Evolutionary conservation across 2,888 invertebrate species (phyloP), one percentile per base, ranked within the genome.

Genomic region (Leucophenga maculata): DNA sequence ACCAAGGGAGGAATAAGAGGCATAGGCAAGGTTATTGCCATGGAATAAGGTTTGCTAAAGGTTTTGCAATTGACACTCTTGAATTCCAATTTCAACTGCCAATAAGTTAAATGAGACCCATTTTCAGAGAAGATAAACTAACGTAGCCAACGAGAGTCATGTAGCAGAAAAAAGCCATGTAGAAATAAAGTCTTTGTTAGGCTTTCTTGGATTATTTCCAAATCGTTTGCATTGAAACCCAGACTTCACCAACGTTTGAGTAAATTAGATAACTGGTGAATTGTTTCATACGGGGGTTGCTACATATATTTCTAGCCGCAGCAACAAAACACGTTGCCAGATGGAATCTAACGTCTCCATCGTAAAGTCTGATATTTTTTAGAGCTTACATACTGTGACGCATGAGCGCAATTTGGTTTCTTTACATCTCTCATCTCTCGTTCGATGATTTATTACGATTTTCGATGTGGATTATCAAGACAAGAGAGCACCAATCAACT

Each of bases 281-380:
- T 91, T 99, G 99, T 90, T 99, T 99, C 99, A 99, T 99, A 94
- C 99, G 88, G 99, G 97, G 88, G 99, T n/a, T n/a, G n/a, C n/a
- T n/a, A n/a, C n/a, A n/a, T n/a, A n/a, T n/a, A n/a, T n/a, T n/a
- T n/a, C n/a, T 98, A 92, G 99, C 99, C 90, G n/a, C n/a, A n/a
- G n/a, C n/a, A n/a, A n/a, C n/a, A n/a, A n/a, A n/a, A n/a, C n/a
- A n/a, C n/a, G n/a, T n/a, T n/a, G n/a, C n/a, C n/a, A n/a, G n/a
- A n/a, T n/a, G n/a, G n/a, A n/a, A n/a, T n/a, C n/a, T n/a, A n/a
- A n/a, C n/a, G n/a, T n/a, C n/a, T n/a, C n/a, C n/a, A n/a, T n/a
- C n/a, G n/a, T n/a, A n/a, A n/a, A n/a, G n/a, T n/a, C n/a, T n/a
- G n/a, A n/a, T n/a, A n/a, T n/a, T n/a, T n/a, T n/a, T n/a, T n/a